A percentile compares a stretch with the other conserved stretches of the same genome.
Evolutionary conservation across 2,888 invertebrate genomes (phyloP).

Genomic region (Acleris emargana): DNA sequence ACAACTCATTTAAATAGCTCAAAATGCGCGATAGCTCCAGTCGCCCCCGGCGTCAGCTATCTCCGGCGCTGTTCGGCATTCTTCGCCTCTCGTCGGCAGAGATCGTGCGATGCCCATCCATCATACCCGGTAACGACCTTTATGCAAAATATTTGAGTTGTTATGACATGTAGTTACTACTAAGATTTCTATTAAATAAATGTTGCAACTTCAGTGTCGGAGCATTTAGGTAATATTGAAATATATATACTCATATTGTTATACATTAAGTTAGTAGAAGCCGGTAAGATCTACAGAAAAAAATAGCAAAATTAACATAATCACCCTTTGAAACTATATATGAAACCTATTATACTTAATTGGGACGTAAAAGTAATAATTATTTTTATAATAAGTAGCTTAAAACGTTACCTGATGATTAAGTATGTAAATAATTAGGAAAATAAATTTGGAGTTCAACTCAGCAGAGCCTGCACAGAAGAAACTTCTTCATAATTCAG

Average conservation of each 20-base stretch:
- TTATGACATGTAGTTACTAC: conserved; percentile 48
- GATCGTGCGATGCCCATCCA: conserved; percentile 70
- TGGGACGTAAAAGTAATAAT: no score
- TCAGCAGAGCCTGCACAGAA: no score
- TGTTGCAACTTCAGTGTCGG: background rate
- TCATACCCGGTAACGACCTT: conserved; percentile 73
- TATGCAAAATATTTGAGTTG: conserved; percentile 69
- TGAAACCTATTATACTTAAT: no score
- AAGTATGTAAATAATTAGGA: no score
- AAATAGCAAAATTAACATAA: no score
- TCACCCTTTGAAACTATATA: no score
- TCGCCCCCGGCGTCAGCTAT: conserved; percentile 52
- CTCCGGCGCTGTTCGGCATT: conserved; percentile 48
- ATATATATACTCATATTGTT: background rate
- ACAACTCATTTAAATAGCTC: conserved; percentile 69
- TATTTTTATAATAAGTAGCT: no score
- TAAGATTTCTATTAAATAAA: conserved; percentile 20
- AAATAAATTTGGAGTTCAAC: no score
- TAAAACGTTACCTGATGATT: no score
- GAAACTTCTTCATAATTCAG: no score
- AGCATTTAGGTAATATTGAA: background rate
- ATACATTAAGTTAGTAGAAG: no score
- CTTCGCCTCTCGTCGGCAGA: conserved; percentile 54
- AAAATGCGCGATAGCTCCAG: conserved; percentile 54
- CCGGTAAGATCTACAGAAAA: no score